Percentiles rank a stretch among this genome's conserved stretches.
These are phyloP conservation scores for Peucedramus taeniatus DNA, from an alignment of 2,113 vertebrate species.

Conservation along the genomic window DNA sequence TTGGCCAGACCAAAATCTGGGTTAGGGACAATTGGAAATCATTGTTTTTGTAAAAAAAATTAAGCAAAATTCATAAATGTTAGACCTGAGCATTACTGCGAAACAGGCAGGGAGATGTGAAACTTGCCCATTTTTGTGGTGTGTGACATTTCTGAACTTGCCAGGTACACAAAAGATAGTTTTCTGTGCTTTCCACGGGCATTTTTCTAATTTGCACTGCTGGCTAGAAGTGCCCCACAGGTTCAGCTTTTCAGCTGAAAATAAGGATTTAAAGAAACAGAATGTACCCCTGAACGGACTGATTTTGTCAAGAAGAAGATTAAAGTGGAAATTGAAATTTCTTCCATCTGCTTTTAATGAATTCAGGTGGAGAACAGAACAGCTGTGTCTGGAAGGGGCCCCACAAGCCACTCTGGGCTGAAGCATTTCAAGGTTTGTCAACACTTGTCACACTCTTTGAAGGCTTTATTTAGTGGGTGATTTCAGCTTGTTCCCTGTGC, in stretches of 20 bases:
- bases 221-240: neutral
- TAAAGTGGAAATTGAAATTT: neutral
- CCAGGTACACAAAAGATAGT: neutral
- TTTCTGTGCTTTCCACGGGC: neutral
- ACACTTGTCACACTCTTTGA: neutral
- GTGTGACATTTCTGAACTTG: neutral
- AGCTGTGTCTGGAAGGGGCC: neutral
- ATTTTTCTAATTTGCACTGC: neutral
- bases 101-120: neutral
- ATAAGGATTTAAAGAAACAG: neutral
- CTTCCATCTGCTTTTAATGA: neutral
- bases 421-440: neutral
- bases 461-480: neutral
- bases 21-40: neutral
- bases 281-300: neutral
- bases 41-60: neutral
- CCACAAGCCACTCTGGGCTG: rapidly evolving
- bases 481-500: neutral
- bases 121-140: neutral
- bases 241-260: neutral
- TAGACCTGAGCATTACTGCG: neutral
- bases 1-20: neutral
- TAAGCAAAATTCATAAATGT: neutral
- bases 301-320: neutral
- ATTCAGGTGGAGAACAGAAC: neutral